Evolutionary conservation across 2,797 vertebrate species (phyloP).

Genomic region (Cottoperca gobio): DNA sequence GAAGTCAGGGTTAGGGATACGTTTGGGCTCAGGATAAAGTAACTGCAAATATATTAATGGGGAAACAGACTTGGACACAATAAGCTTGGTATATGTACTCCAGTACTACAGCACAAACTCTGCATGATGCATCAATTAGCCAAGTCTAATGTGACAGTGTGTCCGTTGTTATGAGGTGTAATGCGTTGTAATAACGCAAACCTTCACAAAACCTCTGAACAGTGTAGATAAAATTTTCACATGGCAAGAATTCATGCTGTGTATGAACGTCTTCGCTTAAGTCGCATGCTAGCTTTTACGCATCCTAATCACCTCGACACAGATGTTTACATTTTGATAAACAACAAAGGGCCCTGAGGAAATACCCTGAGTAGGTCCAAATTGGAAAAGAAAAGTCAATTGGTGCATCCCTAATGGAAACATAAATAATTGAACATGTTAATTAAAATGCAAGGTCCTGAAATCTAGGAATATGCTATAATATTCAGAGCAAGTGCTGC

Average conservation of each 20-base stretch:
- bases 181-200: background rate
- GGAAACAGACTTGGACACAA: background rate
- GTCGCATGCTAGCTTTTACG: background rate
- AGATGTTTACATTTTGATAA: background rate
- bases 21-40: background rate
- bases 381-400: background rate
- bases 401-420: background rate
- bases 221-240: background rate
- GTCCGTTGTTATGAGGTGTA: background rate
- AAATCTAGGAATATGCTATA: background rate
- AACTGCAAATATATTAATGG: background rate
- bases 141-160: background rate
- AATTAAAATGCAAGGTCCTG: conserved; percentile 20
- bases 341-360: background rate
- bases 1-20: background rate
- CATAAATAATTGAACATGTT: conserved; percentile 1
- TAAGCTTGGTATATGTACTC: background rate
- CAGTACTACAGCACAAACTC: background rate
- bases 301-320: background rate
- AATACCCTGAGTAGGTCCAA: background rate
- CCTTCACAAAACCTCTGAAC: background rate
- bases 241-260: background rate
- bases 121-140: background rate
- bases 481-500: background rate
- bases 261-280: background rate